phyloP scores from a whole-genome alignment of 2,113 vertebrate species.

The Lontra canadensis region DNA sequence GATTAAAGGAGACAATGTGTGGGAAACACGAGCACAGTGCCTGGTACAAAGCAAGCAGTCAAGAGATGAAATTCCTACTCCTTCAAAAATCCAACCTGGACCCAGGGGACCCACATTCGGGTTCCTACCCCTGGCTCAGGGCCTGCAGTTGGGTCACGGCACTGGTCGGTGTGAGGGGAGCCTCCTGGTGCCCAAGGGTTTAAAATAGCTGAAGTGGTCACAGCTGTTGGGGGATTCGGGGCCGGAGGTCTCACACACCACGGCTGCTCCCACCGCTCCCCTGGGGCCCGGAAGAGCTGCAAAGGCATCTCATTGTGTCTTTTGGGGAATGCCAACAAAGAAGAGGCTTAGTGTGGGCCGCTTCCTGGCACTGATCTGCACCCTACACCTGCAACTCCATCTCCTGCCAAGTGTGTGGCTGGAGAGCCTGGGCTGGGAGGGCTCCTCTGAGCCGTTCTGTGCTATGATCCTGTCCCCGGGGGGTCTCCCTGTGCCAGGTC shows the following conservation, averaged over 20 bases:
- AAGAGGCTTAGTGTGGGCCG: neutral
- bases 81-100: neutral
- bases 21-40: neutral
- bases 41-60: neutral
- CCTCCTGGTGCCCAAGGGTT: slow-evolving; percentile 39
- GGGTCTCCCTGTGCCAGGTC: neutral
- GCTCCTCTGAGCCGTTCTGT: neutral
- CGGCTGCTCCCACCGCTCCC: neutral
- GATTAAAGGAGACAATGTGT: neutral
- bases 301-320: neutral
- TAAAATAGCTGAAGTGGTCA: slow-evolving; percentile 76
- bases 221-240: slow-evolving; percentile 76
- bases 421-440: neutral
- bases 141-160: neutral
- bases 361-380: neutral
- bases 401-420: neutral
- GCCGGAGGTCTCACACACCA: slow-evolving; percentile 70
- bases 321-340: slow-evolving; percentile 31
- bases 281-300: slow-evolving; percentile 17
- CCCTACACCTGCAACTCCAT: neutral
- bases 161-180: neutral
- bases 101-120: neutral
- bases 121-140: neutral
- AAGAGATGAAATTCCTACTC: neutral
- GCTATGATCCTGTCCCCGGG: neutral